Evolutionary conservation across 2,113 vertebrate species (phyloP).

Genomic region (Lophochroa leadbeateri): DNA sequence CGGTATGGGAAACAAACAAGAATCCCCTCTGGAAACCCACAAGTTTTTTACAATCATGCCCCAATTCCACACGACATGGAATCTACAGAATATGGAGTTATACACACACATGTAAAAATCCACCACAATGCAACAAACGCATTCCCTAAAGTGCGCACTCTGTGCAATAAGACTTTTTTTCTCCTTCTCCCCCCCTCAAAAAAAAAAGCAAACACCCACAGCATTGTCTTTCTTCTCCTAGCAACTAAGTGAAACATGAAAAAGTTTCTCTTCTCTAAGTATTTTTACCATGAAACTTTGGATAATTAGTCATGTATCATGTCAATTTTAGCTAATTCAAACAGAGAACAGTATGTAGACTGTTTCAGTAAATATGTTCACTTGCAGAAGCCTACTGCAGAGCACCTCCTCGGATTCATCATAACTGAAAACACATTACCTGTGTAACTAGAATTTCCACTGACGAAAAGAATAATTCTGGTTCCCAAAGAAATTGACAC

Average conservation of each 20-base stretch:
- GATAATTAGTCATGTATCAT: background rate
- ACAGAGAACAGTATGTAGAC: background rate
- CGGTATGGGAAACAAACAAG: background rate
- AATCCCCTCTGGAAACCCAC: background rate
- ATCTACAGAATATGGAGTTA: background rate
- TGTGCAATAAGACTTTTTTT: accelerated
- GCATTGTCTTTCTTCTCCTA: background rate
- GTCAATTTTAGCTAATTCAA: background rate
- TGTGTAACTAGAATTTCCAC: background rate
- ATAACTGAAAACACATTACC: background rate
- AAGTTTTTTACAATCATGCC: accelerated
- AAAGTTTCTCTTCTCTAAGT: background rate
- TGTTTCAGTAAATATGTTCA: background rate
- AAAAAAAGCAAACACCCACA: no score
- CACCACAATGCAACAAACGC: background rate
- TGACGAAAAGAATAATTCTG: background rate
- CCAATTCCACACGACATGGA: background rate
- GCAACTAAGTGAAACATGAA: accelerated
- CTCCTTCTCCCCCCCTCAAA: accelerated
- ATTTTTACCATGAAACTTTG: background rate
- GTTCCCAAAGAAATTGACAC: background rate
- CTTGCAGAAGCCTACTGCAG: background rate
- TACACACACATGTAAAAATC: background rate
- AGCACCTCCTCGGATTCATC: background rate
- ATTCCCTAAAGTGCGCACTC: background rate